Conservation (phyloP, 2,888 invertebrate genomes). For the Lasioglossum oenotherae region DNA sequence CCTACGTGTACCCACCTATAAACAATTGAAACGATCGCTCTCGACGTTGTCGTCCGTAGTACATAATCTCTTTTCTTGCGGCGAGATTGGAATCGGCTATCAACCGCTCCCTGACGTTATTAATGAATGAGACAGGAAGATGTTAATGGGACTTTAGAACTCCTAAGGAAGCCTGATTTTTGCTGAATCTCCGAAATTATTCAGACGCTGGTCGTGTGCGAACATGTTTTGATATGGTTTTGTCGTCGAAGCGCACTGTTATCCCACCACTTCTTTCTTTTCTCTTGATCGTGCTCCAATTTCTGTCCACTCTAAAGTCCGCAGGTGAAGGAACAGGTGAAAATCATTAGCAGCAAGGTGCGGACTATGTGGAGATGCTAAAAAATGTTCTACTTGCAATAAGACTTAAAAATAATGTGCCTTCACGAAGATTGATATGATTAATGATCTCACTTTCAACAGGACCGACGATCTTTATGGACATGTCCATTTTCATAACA, state of each 20-base stretch:
- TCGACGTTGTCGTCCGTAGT: background rate
- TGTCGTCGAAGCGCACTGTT: background rate
- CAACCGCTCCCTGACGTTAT: background rate
- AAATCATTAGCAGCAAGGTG: slow-evolving; percentile 7
- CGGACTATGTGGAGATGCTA: background rate
- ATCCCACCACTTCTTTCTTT: background rate
- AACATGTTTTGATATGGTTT: background rate
- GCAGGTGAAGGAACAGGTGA: background rate
- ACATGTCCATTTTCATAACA: background rate
- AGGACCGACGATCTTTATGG: background rate
- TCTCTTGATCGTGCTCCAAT: background rate
- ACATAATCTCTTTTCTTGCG: slow-evolving; percentile 1
- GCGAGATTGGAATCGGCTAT: background rate
- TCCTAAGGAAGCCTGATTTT: background rate
- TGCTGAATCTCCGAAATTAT: background rate
- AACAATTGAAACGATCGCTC: background rate
- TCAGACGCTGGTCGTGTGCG: background rate
- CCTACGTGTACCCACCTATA: background rate
- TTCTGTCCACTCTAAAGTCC: background rate
- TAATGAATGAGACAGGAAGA: background rate
- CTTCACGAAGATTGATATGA: background rate
- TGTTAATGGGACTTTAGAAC: background rate
- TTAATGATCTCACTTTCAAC: background rate
- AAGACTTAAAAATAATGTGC: background rate
- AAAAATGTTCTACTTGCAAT: background rate